phyloP scores from a whole-genome alignment of 2,888 invertebrate species.

The Tenthredo amoena region DNA sequence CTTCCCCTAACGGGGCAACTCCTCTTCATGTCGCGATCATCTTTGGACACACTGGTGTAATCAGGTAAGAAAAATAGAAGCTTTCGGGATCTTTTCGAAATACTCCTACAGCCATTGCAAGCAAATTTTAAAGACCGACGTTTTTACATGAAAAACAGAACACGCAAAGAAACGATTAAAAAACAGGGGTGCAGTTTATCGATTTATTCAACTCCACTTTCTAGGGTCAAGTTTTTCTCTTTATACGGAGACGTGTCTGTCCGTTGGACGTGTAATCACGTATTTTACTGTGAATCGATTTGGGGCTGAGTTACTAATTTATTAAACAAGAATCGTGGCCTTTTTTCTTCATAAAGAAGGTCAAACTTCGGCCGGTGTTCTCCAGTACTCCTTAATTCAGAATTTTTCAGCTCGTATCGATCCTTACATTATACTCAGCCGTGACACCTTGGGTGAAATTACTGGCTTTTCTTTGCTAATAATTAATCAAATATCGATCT shows the following conservation, averaged over 20 bases:
- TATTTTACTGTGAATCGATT: neutral
- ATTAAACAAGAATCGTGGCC: neutral
- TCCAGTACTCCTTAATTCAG: neutral
- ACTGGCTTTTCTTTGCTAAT: conserved; percentile 2
- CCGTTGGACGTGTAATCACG: neutral
- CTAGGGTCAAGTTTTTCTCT: neutral
- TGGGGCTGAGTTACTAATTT: neutral
- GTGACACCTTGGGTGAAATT: neutral
- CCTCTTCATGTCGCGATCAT: conserved; percentile 93
- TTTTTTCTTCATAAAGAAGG: neutral
- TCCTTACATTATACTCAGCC: neutral
- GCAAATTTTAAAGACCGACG: neutral
- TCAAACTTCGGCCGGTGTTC: neutral
- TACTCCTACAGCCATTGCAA: neutral
- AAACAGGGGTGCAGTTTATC: neutral
- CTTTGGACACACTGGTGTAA: conserved; percentile 87
- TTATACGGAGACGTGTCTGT: neutral
- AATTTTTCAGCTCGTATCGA: neutral
- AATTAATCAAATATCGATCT: conserved; percentile 39
- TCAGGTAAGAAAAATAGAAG: conserved; percentile 66
- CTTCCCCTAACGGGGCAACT: conserved; percentile 90
- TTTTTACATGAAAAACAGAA: neutral
- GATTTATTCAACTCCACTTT: neutral
- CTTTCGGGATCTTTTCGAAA: neutral
- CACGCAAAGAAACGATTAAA: neutral